Conservation (phyloP, 2,113 vertebrate species). For the Ellobius talpinus region DNA sequence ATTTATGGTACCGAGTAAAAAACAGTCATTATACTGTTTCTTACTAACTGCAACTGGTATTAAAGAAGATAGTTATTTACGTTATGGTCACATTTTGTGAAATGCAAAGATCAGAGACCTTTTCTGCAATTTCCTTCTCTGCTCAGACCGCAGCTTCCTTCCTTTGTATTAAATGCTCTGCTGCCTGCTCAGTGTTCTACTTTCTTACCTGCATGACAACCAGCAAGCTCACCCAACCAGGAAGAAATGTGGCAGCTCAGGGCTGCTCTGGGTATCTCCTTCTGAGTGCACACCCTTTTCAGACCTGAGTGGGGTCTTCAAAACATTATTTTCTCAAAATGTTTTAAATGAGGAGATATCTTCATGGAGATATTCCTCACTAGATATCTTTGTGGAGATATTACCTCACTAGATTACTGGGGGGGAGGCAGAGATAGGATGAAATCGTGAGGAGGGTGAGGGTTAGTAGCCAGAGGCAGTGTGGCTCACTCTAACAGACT, state of each 20-base stretch:
- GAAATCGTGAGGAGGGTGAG: neutral
- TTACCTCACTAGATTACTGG: neutral
- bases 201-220: neutral
- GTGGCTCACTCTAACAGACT: neutral
- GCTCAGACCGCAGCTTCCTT: slow-evolving; percentile 78
- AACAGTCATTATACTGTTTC: slow-evolving; percentile 42
- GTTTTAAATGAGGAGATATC: slow-evolving; percentile 1
- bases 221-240: neutral
- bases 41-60: slow-evolving; percentile 54
- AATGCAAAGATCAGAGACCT: slow-evolving; percentile 71
- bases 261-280: neutral
- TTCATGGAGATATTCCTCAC: neutral
- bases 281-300: neutral
- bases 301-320: neutral
- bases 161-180: slow-evolving; percentile 32
- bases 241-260: neutral
- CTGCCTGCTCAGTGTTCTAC: neutral
- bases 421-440: neutral
- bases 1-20: neutral
- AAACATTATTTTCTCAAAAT: neutral
- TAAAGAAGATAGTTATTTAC: slow-evolving; percentile 64
- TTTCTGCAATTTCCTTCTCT: slow-evolving; percentile 57
- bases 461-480: neutral
- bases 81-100: slow-evolving; percentile 67
- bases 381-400: neutral